Percentiles rank a stretch among this genome's conserved stretches.
These are phyloP conservation scores for Myiozetetes cayanensis DNA, from an alignment of 2,113 vertebrate genomes.

Conservation along the genomic window DNA sequence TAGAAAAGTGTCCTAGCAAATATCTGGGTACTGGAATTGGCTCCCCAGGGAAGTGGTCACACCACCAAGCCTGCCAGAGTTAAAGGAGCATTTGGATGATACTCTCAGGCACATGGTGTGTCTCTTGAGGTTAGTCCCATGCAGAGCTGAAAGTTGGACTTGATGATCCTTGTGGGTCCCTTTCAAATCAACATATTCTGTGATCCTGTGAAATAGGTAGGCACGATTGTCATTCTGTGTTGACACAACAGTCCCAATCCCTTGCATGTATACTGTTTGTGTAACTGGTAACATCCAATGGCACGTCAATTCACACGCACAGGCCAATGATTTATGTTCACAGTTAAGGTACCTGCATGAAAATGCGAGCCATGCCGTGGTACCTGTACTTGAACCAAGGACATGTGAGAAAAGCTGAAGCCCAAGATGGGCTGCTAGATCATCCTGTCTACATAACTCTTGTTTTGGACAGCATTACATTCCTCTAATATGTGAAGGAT, in stretches of 20 bases:
- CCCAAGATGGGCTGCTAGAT: not conserved
- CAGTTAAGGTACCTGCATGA: rapidly evolving
- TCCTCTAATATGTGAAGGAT: not conserved
- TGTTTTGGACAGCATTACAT: not conserved
- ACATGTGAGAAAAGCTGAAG: not conserved
- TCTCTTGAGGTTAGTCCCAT: not conserved
- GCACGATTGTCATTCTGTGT: not conserved
- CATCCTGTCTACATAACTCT: not conserved
- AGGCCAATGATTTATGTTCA: not conserved
- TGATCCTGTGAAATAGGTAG: not conserved
- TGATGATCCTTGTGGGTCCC: not conserved
- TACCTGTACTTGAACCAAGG: not conserved
- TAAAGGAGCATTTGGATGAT: not conserved
- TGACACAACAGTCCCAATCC: not conserved
- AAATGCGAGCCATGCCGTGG: not conserved
- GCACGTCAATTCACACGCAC: not conserved
- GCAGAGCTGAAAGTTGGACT: not conserved
- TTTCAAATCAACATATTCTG: not conserved
- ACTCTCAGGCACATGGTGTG: not conserved
- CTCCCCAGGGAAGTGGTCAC: not conserved
- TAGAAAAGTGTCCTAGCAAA: not conserved
- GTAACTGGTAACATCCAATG: not conserved
- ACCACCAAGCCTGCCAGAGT: not conserved
- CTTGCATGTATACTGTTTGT: not conserved
- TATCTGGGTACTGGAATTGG: not conserved